Evolutionary conservation across 2,113 vertebrate genomes (phyloP), one percentile per base, ranked within the genome.

Genomic region (Argyrosomus japonicus): DNA sequence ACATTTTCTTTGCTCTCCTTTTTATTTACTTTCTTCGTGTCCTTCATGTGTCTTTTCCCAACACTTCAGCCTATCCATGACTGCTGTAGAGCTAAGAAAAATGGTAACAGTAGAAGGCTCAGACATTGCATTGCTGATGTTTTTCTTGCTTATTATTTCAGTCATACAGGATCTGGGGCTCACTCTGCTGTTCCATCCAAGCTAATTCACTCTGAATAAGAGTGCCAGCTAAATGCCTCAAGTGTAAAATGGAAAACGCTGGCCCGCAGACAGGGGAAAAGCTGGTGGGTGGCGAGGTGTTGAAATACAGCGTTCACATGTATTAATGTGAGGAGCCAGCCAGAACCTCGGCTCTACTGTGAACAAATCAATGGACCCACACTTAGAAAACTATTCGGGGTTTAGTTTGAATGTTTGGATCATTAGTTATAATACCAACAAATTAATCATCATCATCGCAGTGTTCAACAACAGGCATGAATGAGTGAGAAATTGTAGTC

Each of bases 181-280:
- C 58, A 45, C 32, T 64, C 60, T 48, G 3, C 43, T 81, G 32
- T 62, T 85, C 51, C 73, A n/a, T 68, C 36, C 65, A 62, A 58
- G 54, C 45, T 72, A 71, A 82, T 85, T 78, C 62, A 74, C 62
- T 82, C 69, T 71, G 68, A 80, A 75, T 68, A 17, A 76, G 48
- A 69, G 47, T 72, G 63, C 67, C 87, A 79, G 72, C 53, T 64
- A 56, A 91, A 82, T 68, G 60, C 60, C 29, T 84, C 21, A 21
- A 47, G 69, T 87, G 68, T 77, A 70, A 86, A 84, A 79, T 80
- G 53, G 70, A 72, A 86, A 82, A 48, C 0, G 10, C 27, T 50
- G 82, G 79, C 71, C 53, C 32, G 60, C 81, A 68, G 81, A 65
- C 70, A 70, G 36, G 56, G 36, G 73, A 36, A 65, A 53, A 68